Conservation (phyloP, 23 tunicate species). For the Trididemnum clinides region DNA sequence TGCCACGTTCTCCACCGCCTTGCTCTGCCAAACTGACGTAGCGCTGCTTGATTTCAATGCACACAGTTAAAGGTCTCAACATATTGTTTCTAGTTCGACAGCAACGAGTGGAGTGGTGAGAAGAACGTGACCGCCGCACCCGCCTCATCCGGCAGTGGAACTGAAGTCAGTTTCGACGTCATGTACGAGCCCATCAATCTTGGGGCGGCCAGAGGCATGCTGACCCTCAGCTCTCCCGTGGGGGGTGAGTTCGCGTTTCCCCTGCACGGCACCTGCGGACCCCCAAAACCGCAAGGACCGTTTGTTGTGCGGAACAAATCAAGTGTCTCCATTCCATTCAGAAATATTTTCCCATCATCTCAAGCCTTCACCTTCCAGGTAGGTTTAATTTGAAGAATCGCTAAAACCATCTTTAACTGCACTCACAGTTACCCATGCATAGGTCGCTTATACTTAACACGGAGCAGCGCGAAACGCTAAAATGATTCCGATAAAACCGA, state of each 20-base stretch:
- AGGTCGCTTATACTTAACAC: too few relatives aligned
- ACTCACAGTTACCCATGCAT: too few relatives aligned
- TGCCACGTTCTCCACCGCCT: too few relatives aligned
- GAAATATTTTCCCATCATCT: slow-evolving; percentile 72
- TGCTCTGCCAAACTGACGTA: too few relatives aligned
- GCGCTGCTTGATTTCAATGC: too few relatives aligned
- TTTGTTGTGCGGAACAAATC: slow-evolving; percentile 82
- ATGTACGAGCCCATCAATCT: slow-evolving; percentile 77
- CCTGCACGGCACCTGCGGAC: slow-evolving; percentile 62
- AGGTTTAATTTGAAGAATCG: too few relatives aligned
- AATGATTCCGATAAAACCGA: too few relatives aligned
- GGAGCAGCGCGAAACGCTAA: too few relatives aligned
- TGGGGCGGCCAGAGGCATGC: slow-evolving; percentile 61
- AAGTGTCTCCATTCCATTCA: slow-evolving; percentile 77
- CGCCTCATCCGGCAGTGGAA: slow-evolving; percentile 90
- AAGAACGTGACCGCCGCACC: slow-evolving; percentile 80
- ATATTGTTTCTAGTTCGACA: slow-evolving; percentile 50
- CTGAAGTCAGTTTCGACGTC: slow-evolving; percentile 92
- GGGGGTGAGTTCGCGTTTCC: slow-evolving; percentile 97
- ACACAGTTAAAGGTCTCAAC: too few relatives aligned
- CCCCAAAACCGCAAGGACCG: slow-evolving; percentile 96
- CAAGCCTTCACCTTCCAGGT: slow-evolving; percentile 69
- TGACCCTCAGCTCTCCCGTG: slow-evolving; percentile 73
- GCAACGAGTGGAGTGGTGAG: slow-evolving; percentile 70
- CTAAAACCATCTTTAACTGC: too few relatives aligned